These are phyloP conservation scores for Lampropteryx suffumata DNA, from an alignment of 2,888 invertebrate genomes.

Conservation along the genomic window DNA sequence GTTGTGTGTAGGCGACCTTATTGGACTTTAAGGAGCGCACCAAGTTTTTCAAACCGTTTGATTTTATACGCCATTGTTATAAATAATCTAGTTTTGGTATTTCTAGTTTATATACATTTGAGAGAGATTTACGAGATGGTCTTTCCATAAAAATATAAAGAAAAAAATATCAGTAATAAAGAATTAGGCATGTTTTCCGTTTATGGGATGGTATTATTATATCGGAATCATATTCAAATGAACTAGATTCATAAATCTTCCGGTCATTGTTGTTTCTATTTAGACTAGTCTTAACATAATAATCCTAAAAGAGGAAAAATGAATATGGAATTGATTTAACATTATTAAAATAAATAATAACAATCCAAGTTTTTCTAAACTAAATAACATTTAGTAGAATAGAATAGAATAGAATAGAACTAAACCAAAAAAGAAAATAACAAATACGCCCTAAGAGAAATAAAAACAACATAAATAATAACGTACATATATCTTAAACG, in stretches of 20 bases:
- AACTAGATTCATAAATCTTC: conserved; percentile 19
- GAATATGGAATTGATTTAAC: not conserved
- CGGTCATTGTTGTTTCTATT: conserved; percentile 6
- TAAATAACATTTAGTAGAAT: too few species aligned
- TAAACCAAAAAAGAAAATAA: too few species aligned
- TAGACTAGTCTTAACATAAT: conserved; percentile 14
- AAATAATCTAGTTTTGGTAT: conserved; percentile 35
- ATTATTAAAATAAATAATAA: not conserved
- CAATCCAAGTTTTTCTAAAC: too few species aligned
- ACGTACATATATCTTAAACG: too few species aligned
- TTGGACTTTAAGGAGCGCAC: conserved; percentile 57
- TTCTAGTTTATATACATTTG: conserved; percentile 18
- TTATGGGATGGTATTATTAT: conserved; percentile 17
- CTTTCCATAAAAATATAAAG: conserved; percentile 12
- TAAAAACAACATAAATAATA: too few species aligned
- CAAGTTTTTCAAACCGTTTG: conserved; percentile 51
- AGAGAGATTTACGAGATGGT: conserved; percentile 19
- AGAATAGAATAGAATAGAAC: too few species aligned
- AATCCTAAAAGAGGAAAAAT: not conserved
- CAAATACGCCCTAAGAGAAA: too few species aligned
- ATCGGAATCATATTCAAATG: conserved; percentile 13
- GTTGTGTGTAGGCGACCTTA: conserved; percentile 65
- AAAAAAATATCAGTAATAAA: conserved; percentile 13
- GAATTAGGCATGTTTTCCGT: conserved; percentile 10
- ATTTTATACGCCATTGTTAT: conserved; percentile 58